Evolutionary conservation across 2,888 invertebrate species (phyloP).

Genomic region (Drosophila neonasuta): DNA sequence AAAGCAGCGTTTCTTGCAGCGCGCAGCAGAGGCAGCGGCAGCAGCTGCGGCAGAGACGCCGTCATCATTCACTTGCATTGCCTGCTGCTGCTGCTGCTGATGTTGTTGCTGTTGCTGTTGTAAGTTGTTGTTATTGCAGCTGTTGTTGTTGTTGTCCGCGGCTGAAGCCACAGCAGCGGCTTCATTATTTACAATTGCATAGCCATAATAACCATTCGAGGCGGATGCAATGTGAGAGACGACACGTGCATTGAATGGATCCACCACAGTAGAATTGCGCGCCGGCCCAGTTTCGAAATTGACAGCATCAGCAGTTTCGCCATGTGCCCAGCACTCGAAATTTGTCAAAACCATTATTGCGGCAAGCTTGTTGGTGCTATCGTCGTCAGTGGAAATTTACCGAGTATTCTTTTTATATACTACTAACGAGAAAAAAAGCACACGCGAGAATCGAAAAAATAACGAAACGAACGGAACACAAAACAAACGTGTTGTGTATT

Average conservation of each 20-base stretch:
- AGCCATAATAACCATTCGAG: slow-evolving; percentile 80
- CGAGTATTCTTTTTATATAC: slow-evolving; percentile 49
- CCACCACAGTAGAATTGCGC: slow-evolving; percentile 56
- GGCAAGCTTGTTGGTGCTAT: slow-evolving; percentile 26
- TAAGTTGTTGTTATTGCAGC: slow-evolving; percentile 46
- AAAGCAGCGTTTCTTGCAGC: slow-evolving; percentile 78
- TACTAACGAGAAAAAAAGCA: slow-evolving; percentile 7
- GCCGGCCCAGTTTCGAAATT: slow-evolving; percentile 59
- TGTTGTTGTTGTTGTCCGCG: slow-evolving; percentile 61
- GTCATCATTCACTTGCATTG: slow-evolving; percentile 39
- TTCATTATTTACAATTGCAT: slow-evolving; percentile 71
- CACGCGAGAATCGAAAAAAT: slow-evolving; percentile 19
- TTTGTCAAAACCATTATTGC: slow-evolving; percentile 80
- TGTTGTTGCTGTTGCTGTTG: slow-evolving; percentile 18
- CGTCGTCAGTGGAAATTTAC: slow-evolving; percentile 69
- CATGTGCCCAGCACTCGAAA: slow-evolving; percentile 81
- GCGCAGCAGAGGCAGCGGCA: slow-evolving; percentile 37
- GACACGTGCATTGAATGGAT: slow-evolving; percentile 77
- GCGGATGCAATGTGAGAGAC: slow-evolving; percentile 77
- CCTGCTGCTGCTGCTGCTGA: slow-evolving; percentile 6
- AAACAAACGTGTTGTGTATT: slow-evolving; percentile 46
- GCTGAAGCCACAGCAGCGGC: slow-evolving; percentile 21
- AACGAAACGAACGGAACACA: slow-evolving; percentile 1
- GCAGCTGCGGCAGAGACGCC: slow-evolving; percentile 13
- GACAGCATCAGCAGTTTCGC: slow-evolving; percentile 53